These are phyloP conservation scores for Calameuta idolon DNA, from an alignment of 2,888 invertebrate species.

Conservation along the genomic window DNA sequence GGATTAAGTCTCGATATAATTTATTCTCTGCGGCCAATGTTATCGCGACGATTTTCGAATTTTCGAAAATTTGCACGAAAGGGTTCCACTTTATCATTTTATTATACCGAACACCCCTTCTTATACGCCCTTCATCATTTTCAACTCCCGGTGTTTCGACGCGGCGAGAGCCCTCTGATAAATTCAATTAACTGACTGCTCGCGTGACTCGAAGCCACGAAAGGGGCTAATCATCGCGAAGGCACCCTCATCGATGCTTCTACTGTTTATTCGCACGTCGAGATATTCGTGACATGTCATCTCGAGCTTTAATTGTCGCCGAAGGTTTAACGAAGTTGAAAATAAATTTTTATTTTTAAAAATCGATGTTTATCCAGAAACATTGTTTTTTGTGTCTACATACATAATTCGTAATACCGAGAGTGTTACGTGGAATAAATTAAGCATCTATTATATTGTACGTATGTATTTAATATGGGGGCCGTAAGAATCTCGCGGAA, in stretches of 20 bases:
- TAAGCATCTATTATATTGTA: background rate
- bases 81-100: background rate
- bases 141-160: background rate
- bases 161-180: background rate
- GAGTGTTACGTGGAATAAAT: background rate
- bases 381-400: no score
- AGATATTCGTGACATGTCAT: background rate
- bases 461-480: background rate
- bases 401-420: background rate
- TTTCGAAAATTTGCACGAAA: background rate
- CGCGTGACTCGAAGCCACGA: conserved; percentile 6
- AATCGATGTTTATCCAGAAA: no score
- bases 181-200: conserved; percentile 1
- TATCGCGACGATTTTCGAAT: background rate
- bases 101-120: background rate
- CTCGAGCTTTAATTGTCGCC: background rate
- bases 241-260: background rate
- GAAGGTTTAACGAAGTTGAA: background rate
- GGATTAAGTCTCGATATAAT: background rate
- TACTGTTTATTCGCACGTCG: background rate
- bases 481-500: background rate
- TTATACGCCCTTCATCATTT: background rate
- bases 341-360: background rate
- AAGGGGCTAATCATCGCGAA: conserved; percentile 7
- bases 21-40: background rate